phyloP scores from a whole-genome alignment of 2,797 vertebrate genomes.

The Cyclopterus lumpus region DNA sequence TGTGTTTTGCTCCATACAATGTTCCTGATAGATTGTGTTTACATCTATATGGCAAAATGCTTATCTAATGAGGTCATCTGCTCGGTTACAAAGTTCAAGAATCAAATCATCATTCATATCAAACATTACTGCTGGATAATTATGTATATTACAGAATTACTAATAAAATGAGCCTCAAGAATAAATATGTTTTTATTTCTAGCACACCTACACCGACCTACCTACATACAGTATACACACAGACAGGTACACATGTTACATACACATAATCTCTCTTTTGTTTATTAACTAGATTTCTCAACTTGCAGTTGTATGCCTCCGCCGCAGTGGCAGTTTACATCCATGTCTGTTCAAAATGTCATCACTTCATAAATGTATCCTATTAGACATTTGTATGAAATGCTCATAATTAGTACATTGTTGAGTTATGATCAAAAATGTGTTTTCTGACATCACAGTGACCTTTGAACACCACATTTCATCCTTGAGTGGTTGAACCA shows the following conservation, averaged over 20 bases:
- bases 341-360: background rate
- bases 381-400: background rate
- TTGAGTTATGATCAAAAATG: background rate
- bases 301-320: too few species aligned
- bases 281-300: background rate
- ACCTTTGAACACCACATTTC: background rate
- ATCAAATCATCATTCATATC: conserved; percentile 4
- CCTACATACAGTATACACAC: conserved; percentile 19
- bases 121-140: conserved; percentile 6
- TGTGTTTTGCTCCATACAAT: conserved; percentile 30
- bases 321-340: too few species aligned
- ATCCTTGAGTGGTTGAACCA: background rate
- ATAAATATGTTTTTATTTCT: conserved; percentile 8
- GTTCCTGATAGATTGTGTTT: conserved; percentile 31
- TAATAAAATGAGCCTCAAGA: background rate
- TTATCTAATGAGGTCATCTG: conserved; percentile 22
- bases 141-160: background rate
- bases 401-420: background rate
- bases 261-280: conserved; percentile 14
- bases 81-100: background rate
- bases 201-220: background rate
- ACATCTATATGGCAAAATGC: conserved; percentile 20
- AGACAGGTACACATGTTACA: conserved; percentile 7
- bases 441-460: background rate
- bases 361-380: background rate